These are phyloP conservation scores for Phytoseiulus persimilis DNA, from an alignment of 2,888 invertebrate genomes.

Conservation along the genomic window DNA sequence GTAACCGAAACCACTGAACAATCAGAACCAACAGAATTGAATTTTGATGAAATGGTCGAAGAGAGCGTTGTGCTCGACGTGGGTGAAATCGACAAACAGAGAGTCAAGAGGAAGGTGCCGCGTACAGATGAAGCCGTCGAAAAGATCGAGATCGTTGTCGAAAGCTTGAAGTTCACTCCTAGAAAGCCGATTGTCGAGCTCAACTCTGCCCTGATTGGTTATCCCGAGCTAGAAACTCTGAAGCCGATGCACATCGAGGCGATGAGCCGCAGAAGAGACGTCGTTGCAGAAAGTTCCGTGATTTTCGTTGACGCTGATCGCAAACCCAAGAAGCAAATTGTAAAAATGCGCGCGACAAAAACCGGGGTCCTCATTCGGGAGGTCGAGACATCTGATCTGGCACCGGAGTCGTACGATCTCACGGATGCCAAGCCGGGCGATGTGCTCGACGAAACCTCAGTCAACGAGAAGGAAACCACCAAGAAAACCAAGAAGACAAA, in stretches of 20 bases:
- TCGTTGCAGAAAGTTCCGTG: not conserved
- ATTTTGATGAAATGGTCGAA: slow-evolving; percentile 10
- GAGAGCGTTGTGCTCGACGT: not conserved
- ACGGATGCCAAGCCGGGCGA: not conserved
- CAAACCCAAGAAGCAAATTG: not conserved
- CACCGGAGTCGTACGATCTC: not conserved
- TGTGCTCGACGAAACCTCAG: not conserved
- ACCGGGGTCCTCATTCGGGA: not conserved
- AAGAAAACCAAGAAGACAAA: not conserved
- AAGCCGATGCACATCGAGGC: slow-evolving; percentile 7
- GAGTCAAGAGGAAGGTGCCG: not conserved
- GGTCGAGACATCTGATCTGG: not conserved
- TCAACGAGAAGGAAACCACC: not conserved
- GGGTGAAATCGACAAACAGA: not conserved
- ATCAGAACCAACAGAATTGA: no score
- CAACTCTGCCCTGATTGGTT: not conserved
- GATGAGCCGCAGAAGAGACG: not conserved
- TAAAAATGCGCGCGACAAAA: not conserved
- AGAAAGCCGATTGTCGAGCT: not conserved
- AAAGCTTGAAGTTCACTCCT: not conserved
- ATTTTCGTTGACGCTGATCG: not conserved
- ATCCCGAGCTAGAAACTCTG: not conserved
- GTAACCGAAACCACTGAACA: not conserved
- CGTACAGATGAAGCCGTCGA: not conserved
- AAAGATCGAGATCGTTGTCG: not conserved